phyloP scores from a whole-genome alignment of 2,113 vertebrate genomes.

The Porphyrio hochstetteri region DNA sequence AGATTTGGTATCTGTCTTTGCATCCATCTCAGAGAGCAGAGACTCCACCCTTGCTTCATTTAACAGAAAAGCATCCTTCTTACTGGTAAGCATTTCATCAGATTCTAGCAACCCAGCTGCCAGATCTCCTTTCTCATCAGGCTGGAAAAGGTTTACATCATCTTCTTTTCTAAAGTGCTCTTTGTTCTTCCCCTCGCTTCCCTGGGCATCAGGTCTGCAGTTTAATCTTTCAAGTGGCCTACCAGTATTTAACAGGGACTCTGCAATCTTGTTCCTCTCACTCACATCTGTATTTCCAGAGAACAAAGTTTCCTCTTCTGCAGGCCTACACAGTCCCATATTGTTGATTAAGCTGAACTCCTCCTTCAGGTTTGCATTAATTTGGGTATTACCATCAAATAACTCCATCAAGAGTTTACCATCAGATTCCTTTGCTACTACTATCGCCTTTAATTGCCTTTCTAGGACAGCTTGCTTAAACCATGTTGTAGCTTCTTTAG shows the following conservation, averaged over 20 bases:
- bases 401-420: slow-evolving; percentile 88
- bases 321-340: not conserved
- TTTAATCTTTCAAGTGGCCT: not conserved
- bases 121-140: not conserved
- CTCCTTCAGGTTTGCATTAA: slow-evolving; percentile 84
- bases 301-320: not conserved
- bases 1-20: not conserved
- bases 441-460: slow-evolving; percentile 76
- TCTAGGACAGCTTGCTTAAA: slow-evolving; percentile 81
- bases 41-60: not conserved
- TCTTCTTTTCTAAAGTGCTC: not conserved
- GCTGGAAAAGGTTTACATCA: not conserved
- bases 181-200: not conserved
- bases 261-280: not conserved
- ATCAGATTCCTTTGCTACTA: slow-evolving; percentile 85
- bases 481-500: slow-evolving; percentile 78
- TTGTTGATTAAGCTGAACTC: slow-evolving; percentile 60
- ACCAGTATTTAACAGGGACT: not conserved
- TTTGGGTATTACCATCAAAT: slow-evolving; percentile 80
- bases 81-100: not conserved
- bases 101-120: not conserved
- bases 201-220: not conserved
- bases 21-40: not conserved
- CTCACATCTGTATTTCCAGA: not conserved
- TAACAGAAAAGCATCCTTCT: not conserved